Evolutionary conservation across 2,888 invertebrate species (phyloP), one percentile per base, ranked within the genome.

Genomic region (Nebria salina): DNA sequence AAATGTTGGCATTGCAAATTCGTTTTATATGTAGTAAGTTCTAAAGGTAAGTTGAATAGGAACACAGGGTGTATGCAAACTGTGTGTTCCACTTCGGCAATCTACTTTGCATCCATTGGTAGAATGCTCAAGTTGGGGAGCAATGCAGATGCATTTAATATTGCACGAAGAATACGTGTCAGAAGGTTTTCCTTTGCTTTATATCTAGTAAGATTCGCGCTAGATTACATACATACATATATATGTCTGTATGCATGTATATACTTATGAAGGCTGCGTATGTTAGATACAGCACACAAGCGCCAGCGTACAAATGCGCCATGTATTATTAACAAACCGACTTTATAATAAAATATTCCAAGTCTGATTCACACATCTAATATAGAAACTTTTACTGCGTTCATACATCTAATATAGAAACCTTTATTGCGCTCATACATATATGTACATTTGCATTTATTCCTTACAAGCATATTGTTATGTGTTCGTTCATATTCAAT

Each of bases 311-410:
- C 54, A 54, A 54, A 54, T 54, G 54, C 54, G 13, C 11, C 13
- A 54, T 54, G 54, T 54, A 54, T 54, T 54, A 54, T 54, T 54
- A 54, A 54, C 54, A 54, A 54, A 54, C 54, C 54, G 54, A 54
- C 54, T 54, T 54, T 54, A 8, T 54, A 54, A 54, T 54, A 54
- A 54, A 54, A 54, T 54, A 54, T 54, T 54, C 54, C 54, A 54
- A 54, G 7, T 54, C 54, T 54, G 54, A 54, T 54, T 54, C 54
- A 54, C 54, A 13, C 54, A 54, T 13, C 54, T 13, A 11, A 54
- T 54, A 54, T 13, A 54, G 11, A 54, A 54, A 54, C 54, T 54
- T 54, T 54, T 11, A 54, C 54, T 13, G 54, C 54, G 54, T 54
- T 54, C 8, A 54, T 54, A 54, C 20, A 20, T 20, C 20, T 20